Percentiles rank a stretch among this genome's conserved stretches.
phyloP scores from a whole-genome alignment of 2,888 invertebrate genomes.

The Amphipyra berbera region DNA sequence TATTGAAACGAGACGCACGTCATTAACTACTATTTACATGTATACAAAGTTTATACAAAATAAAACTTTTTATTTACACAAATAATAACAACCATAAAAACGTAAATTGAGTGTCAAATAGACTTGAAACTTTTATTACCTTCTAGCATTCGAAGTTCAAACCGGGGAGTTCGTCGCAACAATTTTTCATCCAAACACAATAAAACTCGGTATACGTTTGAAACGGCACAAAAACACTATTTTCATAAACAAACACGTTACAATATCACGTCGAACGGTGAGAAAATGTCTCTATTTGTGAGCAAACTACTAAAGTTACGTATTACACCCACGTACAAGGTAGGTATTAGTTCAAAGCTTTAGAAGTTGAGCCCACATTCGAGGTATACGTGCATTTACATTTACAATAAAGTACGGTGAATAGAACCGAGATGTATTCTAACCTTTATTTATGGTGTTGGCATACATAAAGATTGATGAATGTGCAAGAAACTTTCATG shows the following conservation, averaged over 20 bases:
- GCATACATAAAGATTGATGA: constrained; percentile 52
- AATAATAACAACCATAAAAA: constrained; percentile 52
- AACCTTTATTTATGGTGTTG: constrained; percentile 54
- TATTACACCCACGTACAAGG: constrained; percentile 74
- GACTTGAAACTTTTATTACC: constrained; percentile 56
- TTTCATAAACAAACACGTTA: constrained; percentile 74
- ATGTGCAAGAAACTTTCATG: constrained; percentile 44
- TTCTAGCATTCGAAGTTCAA: constrained; percentile 14
- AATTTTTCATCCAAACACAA: constrained; percentile 65
- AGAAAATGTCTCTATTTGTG: constrained; percentile 81
- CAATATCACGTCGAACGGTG: constrained; percentile 76
- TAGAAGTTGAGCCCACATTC: constrained; percentile 57
- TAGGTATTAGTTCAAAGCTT: constrained; percentile 50
- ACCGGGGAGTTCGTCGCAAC: constrained; percentile 36
- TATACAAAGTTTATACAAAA: constrained; percentile 32
- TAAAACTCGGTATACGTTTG: constrained; percentile 61
- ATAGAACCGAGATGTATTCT: constrained; percentile 55
- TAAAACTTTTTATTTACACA: constrained; percentile 48
- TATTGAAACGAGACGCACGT: constrained; percentile 64
- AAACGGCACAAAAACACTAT: constrained; percentile 68
- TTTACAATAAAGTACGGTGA: constrained; percentile 55
- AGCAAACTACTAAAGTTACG: constrained; percentile 71
- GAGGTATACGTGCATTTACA: constrained; percentile 58
- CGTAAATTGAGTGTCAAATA: constrained; percentile 56
- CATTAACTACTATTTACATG: constrained; percentile 57